These are phyloP conservation scores for Collichthys lucidus DNA, from an alignment of 2,113 vertebrate species.

Conservation along the genomic window DNA sequence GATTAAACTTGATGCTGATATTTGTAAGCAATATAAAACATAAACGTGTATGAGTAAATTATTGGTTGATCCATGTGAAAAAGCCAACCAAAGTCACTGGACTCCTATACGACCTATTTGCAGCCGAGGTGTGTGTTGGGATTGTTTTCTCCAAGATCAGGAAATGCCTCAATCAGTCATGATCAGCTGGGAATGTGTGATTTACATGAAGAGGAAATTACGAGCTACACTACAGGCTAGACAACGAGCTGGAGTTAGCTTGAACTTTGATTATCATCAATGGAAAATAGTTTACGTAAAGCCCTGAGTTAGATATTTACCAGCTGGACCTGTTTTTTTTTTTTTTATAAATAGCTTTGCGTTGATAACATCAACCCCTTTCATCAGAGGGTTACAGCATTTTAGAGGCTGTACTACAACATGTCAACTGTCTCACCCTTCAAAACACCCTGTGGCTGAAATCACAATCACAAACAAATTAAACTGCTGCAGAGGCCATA, in stretches of 20 bases:
- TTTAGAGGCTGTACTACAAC: neutral
- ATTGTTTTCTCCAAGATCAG: neutral
- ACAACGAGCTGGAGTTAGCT: neutral
- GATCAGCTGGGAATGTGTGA: neutral
- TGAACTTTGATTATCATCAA: neutral
- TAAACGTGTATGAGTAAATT: neutral
- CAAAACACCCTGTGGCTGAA: neutral
- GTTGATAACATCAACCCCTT: neutral
- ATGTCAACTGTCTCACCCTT: neutral
- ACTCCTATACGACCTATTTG: neutral
- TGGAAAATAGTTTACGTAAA: neutral
- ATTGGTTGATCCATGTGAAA: neutral
- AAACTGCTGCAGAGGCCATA: neutral
- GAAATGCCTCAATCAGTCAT: slow-evolving; percentile 20
- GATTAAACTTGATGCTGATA: neutral
- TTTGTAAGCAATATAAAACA: neutral
- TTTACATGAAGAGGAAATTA: neutral
- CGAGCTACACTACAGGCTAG: neutral
- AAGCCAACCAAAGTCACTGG: neutral
- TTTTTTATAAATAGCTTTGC: neutral
- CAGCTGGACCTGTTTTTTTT: neutral
- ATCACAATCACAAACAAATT: neutral
- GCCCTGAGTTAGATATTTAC: neutral
- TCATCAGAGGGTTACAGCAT: neutral
- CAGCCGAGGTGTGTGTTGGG: neutral